Evolutionary conservation across 2,797 vertebrate species (phyloP).

Genomic region (Peromyscus nudipes): DNA sequence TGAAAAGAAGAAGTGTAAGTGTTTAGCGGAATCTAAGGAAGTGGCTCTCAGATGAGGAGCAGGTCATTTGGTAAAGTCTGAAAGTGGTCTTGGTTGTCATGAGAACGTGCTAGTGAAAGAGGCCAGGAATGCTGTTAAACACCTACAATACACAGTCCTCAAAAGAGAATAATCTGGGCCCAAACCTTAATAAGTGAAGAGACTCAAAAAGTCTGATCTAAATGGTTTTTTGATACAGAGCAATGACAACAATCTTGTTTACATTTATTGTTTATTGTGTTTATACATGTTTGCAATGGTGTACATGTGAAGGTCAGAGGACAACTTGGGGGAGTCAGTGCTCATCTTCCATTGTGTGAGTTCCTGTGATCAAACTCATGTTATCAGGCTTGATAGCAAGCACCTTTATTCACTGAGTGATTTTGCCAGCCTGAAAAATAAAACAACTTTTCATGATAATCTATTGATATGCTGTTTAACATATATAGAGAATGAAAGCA

Average conservation of each 20-base stretch:
- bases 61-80: background rate
- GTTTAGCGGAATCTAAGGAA: background rate
- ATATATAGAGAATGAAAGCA: background rate
- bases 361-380: background rate
- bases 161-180: background rate
- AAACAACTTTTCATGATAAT: background rate
- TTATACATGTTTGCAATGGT: background rate
- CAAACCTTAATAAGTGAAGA: conserved; percentile 2
- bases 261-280: background rate
- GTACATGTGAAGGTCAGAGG: background rate
- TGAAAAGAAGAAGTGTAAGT: conserved; percentile 19
- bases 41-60: background rate
- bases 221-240: background rate
- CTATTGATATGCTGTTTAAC: background rate
- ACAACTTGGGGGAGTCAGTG: too few relatives aligned
- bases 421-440: background rate
- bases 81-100: background rate
- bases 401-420: background rate
- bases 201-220: background rate
- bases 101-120: background rate
- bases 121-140: background rate
- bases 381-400: background rate
- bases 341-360: background rate
- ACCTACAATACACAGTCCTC: background rate
- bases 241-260: background rate